Conservation (phyloP, 2,113 vertebrate species). For the Passer montanus region DNA sequence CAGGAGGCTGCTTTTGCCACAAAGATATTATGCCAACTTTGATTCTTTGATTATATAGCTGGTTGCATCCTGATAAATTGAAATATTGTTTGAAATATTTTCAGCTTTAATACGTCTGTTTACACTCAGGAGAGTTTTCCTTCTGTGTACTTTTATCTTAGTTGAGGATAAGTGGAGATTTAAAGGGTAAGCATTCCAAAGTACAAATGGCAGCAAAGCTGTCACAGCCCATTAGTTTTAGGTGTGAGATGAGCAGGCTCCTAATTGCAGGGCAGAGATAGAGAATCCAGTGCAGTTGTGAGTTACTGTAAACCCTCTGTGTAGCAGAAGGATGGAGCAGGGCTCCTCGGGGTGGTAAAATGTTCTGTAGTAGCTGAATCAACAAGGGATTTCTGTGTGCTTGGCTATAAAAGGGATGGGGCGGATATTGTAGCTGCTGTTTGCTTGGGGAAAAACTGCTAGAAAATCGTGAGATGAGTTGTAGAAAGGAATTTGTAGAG, state of each 20-base stretch:
- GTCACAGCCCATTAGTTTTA: not conserved
- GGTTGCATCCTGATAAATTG: fast-evolving
- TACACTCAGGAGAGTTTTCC: not conserved
- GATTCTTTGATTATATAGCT: not conserved
- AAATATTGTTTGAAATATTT: not conserved
- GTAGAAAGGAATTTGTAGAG: not conserved
- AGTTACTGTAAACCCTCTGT: not conserved
- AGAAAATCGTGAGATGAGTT: fast-evolving
- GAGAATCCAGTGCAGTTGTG: not conserved
- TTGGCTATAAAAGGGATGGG: not conserved
- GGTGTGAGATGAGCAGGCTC: not conserved
- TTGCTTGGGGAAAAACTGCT: not conserved
- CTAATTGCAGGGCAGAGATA: not conserved
- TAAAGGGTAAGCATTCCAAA: not conserved
- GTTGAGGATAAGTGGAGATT: not conserved
- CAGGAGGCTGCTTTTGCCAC: not conserved
- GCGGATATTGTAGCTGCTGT: not conserved
- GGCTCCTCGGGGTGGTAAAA: not conserved
- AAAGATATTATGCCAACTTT: fast-evolving
- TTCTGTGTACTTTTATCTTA: not conserved
- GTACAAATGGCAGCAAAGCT: not conserved
- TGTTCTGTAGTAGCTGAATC: not conserved
- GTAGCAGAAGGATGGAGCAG: not conserved
- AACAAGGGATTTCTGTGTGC: not conserved
- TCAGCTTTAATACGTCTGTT: not conserved